Percentiles rank a stretch among this genome's conserved stretches.
These are phyloP conservation scores for Nomada flava DNA, from an alignment of 2,888 invertebrate species.

Conservation along the genomic window DNA sequence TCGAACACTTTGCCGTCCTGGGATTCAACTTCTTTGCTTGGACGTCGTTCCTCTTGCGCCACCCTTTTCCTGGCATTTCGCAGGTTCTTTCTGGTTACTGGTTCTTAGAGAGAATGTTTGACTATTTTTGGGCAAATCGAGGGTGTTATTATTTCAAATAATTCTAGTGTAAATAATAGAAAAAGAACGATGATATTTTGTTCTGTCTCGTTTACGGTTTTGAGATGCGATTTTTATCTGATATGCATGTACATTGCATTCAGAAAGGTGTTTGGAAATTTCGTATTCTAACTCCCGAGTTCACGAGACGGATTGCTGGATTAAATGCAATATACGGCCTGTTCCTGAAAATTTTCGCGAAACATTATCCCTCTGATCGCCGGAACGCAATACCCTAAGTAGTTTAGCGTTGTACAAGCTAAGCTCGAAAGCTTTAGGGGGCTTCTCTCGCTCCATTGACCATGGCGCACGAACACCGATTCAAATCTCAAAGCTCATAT, in stretches of 20 bases:
- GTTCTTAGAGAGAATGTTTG: neutral
- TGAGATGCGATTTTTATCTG: no score
- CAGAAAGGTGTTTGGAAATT: neutral
- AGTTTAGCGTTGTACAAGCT: constrained; percentile 7
- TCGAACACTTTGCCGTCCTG: constrained; percentile 1
- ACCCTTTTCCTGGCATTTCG: constrained; percentile 3
- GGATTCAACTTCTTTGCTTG: constrained; percentile 31
- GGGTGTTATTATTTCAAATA: no score
- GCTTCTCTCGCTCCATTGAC: neutral
- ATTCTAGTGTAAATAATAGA: no score
- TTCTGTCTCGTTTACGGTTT: neutral
- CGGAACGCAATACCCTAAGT: neutral
- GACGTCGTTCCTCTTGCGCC: neutral
- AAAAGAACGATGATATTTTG: neutral
- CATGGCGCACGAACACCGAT: neutral
- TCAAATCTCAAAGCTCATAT: neutral
- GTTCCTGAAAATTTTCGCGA: neutral
- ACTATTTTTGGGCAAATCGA: no score
- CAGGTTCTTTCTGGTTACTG: neutral
- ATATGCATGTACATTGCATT: neutral
- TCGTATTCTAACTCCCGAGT: neutral
- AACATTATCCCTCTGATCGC: neutral
- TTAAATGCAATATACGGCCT: neutral
- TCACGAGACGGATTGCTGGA: no score
- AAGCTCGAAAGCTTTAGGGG: neutral